Percentiles rank a stretch among this genome's conserved stretches.
Evolutionary conservation across 1,140 invertebrate species (phyloP).

Genomic region (Phortica variegata): DNA sequence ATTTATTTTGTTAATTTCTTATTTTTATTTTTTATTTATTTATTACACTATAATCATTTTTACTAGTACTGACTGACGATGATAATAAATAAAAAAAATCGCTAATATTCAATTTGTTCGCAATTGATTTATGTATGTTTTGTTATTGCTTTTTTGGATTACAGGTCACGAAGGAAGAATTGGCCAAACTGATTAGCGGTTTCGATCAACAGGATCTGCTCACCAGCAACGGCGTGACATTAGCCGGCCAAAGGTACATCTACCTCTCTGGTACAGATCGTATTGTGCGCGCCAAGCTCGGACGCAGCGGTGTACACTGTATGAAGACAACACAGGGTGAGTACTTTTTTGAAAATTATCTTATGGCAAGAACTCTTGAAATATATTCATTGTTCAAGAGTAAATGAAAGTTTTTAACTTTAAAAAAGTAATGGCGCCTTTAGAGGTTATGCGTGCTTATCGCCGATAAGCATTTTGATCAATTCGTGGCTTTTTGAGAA

Average conservation of each 20-base stretch:
- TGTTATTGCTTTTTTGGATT: conserved; percentile 3
- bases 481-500: no score
- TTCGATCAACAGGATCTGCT: conserved; percentile 84
- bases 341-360: no score
- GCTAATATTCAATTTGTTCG: conserved; percentile 1
- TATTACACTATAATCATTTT: no score
- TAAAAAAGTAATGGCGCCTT: no score
- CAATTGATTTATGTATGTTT: background rate
- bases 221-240: conserved; percentile 81
- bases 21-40: no score
- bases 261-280: conserved; percentile 88
- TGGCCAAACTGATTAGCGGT: conserved; percentile 80
- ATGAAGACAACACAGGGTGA: conserved; percentile 90
- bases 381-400: no score
- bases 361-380: no score
- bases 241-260: conserved; percentile 87
- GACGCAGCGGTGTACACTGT: conserved; percentile 88
- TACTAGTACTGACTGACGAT: conserved; percentile 25
- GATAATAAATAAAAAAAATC: background rate
- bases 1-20: no score
- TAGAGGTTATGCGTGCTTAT: no score
- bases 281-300: conserved; percentile 87
- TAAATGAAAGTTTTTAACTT: no score
- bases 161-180: conserved; percentile 85
- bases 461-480: no score